Evolutionary conservation across 2,888 invertebrate species (phyloP), one percentile per base, ranked within the genome.

Genomic region (Eupithecia subumbrata): DNA sequence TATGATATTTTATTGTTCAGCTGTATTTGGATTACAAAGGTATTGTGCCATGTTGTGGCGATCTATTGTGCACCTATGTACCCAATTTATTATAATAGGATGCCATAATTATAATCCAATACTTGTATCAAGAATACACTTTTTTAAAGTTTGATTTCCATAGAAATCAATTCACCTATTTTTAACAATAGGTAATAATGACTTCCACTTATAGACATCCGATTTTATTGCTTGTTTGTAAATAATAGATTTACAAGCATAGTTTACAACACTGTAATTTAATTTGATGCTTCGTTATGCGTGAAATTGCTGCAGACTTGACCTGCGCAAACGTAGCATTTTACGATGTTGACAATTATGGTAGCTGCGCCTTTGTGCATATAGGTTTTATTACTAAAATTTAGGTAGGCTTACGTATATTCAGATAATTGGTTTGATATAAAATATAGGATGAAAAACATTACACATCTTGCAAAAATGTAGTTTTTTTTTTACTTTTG

Each of bases 1-100:
- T 71, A 43, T 76, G 66, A 72, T 74, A 74, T 72, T 37, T 76
- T 64, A 74, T 76, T 74, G 73, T 72, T 73, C 69, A 16, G 18
- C 66, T 52, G 56, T 69, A 64, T 76, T 72, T 72, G 72, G 74
- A 56, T 7, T 52, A 69, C 52, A 69, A 52, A 52, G 43, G 68
- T 43, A 40, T 43, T 69, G 16, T 69, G 48, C 25, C 25, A 25
- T 69, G 18, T 18, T 18, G 18, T 48, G 48, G 69, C 67, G 43
- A 40, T 68, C 68, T 43, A 22, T 68, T 22, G 43, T 68, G 68
- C n/a, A 40, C 67, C 34, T 7, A 34, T 34, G 64, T 64, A 18
- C 14, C 64, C 30, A 34, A 34, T 34, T 64, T 34, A 64, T 64
- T 34, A 64, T 64, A 63, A 37, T 67, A 67, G 40, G 37, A 67